phyloP scores from a whole-genome alignment of 2,797 vertebrate genomes.

The Tokudaia muenninki region DNA sequence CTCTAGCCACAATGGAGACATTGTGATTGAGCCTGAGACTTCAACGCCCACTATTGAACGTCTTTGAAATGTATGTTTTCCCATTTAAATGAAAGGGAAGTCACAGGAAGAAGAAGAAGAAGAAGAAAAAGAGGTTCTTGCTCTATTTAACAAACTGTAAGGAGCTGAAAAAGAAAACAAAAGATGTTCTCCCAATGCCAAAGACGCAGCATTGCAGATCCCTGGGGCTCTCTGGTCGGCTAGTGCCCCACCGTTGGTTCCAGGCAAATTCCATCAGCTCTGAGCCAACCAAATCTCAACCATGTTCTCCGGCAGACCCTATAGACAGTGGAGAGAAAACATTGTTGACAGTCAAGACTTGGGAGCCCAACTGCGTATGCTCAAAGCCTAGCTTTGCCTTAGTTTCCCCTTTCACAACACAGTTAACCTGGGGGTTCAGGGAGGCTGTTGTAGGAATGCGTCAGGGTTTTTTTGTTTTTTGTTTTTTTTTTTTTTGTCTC shows the following conservation, averaged over 20 bases:
- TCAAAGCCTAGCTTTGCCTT: background rate
- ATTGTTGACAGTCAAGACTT: background rate
- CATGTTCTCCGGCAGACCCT: background rate
- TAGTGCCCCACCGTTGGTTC: background rate
- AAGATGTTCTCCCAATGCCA: slow-evolving; percentile 67
- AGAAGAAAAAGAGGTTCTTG: slow-evolving; percentile 66
- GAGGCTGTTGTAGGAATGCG: too few species aligned
- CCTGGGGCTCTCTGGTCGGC: background rate
- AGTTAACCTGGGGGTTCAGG: too few species aligned
- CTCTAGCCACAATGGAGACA: slow-evolving; percentile 80
- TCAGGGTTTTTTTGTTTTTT: background rate
- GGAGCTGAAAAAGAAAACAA: slow-evolving; percentile 79
- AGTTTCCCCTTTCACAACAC: background rate
- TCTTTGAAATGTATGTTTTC: slow-evolving; percentile 80
- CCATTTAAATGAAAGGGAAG: slow-evolving; percentile 80
- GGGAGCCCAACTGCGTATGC: background rate
- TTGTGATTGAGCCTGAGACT: slow-evolving; percentile 81
- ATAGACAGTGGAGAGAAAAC: background rate
- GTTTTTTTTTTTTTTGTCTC: too few species aligned
- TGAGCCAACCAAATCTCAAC: background rate
- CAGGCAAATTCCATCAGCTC: background rate
- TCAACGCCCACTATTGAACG: slow-evolving; percentile 70
- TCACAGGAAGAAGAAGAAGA: slow-evolving; percentile 25
- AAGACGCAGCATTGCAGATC: background rate
- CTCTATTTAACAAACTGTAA: slow-evolving; percentile 66